Evolutionary conservation across 2,888 invertebrate species (phyloP), one percentile per base, ranked within the genome.

Genomic region (Pollenia griseotomentosa): DNA sequence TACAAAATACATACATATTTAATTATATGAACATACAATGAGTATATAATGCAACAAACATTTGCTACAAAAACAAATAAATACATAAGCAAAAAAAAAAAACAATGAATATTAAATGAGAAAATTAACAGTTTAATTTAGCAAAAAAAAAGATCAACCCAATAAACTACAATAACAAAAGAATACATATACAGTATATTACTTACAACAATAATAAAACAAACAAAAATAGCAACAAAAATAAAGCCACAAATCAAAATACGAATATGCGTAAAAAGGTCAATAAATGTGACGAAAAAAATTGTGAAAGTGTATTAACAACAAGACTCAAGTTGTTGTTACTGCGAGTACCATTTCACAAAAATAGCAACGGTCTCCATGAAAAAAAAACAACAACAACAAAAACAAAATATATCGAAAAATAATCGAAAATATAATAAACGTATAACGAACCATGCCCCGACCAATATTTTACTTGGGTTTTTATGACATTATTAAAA

Each of bases 401-500:
- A 10, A 1, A 9, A 12, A 33, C 4, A 33, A 33, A 33, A 33
- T 6, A 33, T 33, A 6, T 33, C 33, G 23, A 33, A 33, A 33
- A 33, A 33, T 33, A 33, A 33, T 42, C n/a, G 44, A 44, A 55
- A 44, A 46, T 73, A 16, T 11, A 33, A 23, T 12, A 8, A 46
- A 10, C 16, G 16, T 63, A 65, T n/a, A 71, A 71, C 5, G 44
- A 55, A 53, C 16, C 51, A 11, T 44, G 19, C 19, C 14, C 42
- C 73, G 14, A n/a, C 23, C 44, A 65, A 59, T 74, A 48, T 53
- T 73, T 57, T 10, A 33, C 55, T 33, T 55, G 48, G 40, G 10
- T 59, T 83, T 86, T 80, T 80, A 86, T 83, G 70, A 75, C 66
- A 73, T 86, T 86, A 83, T 80, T 83, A 86, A 86, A 80, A 83